Percentiles rank a stretch among this genome's conserved stretches.
phyloP scores from a whole-genome alignment of 2,888 invertebrate genomes.

The Heteromyza rotundicornis region DNA sequence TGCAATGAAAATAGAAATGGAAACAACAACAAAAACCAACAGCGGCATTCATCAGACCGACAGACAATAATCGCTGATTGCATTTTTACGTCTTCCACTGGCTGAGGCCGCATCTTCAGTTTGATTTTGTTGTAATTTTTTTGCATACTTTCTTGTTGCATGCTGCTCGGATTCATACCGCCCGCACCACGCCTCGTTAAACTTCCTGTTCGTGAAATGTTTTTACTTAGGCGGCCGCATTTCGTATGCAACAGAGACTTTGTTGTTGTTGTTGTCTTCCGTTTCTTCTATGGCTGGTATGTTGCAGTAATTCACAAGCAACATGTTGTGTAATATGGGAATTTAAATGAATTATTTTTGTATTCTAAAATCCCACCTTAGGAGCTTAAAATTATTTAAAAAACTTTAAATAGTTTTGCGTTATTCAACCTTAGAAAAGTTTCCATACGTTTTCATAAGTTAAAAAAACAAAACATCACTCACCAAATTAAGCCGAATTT shows the following conservation, averaged over 20 bases:
- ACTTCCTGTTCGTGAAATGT: conserved; percentile 7
- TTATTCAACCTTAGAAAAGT: too few relatives aligned
- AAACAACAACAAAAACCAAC: conserved; percentile 1
- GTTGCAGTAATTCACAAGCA: conserved; percentile 36
- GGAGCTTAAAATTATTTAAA: too few relatives aligned
- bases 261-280: conserved; percentile 13
- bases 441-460: too few relatives aligned
- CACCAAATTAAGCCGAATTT: too few relatives aligned
- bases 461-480: too few relatives aligned
- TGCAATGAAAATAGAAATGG: conserved; percentile 2
- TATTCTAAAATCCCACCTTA: too few relatives aligned
- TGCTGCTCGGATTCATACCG: background rate
- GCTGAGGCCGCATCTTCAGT: conserved; percentile 14
- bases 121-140: conserved; percentile 11
- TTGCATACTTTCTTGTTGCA: conserved; percentile 11
- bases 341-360: too few relatives aligned
- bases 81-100: conserved; percentile 26
- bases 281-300: conserved; percentile 16
- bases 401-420: too few relatives aligned
- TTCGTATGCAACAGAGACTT: background rate
- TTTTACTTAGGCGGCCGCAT: background rate
- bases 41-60: background rate
- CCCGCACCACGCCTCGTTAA: conserved; percentile 45
- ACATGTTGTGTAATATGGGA: conserved; percentile 49
- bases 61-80: conserved; percentile 36